Percentiles rank a stretch among this genome's conserved stretches.
These are phyloP conservation scores for Cryptocheilus praepositus DNA, from an alignment of 2,888 invertebrate genomes.

Conservation along the genomic window DNA sequence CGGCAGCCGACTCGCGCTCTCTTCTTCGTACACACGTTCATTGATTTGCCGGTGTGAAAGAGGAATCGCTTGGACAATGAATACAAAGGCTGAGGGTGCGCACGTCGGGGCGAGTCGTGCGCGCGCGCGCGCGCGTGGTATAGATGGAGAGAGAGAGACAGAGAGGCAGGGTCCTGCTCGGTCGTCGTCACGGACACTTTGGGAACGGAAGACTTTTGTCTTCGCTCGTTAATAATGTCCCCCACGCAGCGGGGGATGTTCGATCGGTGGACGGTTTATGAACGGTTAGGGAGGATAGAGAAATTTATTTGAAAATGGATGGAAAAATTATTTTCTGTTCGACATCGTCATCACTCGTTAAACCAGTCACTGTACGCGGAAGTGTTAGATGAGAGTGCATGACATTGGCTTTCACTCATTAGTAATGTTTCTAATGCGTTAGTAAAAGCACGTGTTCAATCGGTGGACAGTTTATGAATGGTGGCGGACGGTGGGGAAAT, in stretches of 20 bases:
- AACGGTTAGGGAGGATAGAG: slow-evolving; percentile 21
- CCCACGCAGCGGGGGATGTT: slow-evolving; percentile 29
- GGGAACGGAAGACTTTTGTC: slow-evolving; percentile 51
- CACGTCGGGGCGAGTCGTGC: background rate
- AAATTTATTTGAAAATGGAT: slow-evolving; percentile 50
- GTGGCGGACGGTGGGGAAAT: too few species aligned
- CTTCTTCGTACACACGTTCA: slow-evolving; percentile 23
- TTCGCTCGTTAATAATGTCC: slow-evolving; percentile 55
- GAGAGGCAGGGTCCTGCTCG: slow-evolving; percentile 16
- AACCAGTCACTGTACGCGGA: too few species aligned
- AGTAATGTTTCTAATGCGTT: too few species aligned
- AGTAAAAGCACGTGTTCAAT: too few species aligned
- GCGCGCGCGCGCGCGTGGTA: slow-evolving; percentile 14
- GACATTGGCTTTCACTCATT: too few species aligned
- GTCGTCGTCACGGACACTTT: too few species aligned
- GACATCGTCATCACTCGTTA: background rate
- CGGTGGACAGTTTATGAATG: too few species aligned
- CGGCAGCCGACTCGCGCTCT: background rate
- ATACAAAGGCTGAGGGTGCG: slow-evolving; percentile 36
- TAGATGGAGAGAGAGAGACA: slow-evolving; percentile 20
- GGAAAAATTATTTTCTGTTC: slow-evolving; percentile 38
- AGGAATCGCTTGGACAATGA: slow-evolving; percentile 53
- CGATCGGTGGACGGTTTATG: slow-evolving; percentile 28
- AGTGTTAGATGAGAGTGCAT: too few species aligned
- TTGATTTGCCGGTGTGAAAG: slow-evolving; percentile 55